Percentiles rank a stretch among this genome's conserved stretches.
phyloP scores from a whole-genome alignment of 2,888 invertebrate species.

The Anodontia alba region DNA sequence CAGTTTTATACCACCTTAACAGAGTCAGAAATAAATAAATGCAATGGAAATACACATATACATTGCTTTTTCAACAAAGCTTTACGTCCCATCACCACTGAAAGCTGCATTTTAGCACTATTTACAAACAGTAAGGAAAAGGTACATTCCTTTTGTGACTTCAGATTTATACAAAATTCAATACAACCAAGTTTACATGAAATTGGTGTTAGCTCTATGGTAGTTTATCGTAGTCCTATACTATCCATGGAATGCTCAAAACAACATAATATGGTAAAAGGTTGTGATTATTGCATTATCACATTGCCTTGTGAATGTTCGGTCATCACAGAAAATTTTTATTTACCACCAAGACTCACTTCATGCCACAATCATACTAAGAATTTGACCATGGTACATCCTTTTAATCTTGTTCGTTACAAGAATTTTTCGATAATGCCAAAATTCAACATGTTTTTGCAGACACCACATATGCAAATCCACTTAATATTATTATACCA shows the following conservation, averaged over 20 bases:
- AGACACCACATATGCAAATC: background rate
- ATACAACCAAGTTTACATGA: background rate
- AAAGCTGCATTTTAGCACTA: slow-evolving; percentile 11
- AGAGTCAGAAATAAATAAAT: background rate
- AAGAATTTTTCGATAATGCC: slow-evolving; percentile 5
- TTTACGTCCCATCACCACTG: background rate
- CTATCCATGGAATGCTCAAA: slow-evolving; percentile 15
- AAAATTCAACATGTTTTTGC: slow-evolving; percentile 11
- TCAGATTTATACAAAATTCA: background rate
- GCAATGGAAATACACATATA: background rate
- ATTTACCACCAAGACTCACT: background rate
- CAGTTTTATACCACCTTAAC: slow-evolving; percentile 8
- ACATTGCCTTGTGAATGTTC: slow-evolving; percentile 1
- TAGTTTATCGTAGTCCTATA: background rate
- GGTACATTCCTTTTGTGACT: slow-evolving; percentile 1
- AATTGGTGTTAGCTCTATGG: background rate
- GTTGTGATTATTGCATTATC: slow-evolving; percentile 9
- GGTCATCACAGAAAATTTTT: background rate
- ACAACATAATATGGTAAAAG: slow-evolving; percentile 19
- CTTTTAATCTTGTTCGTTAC: slow-evolving; percentile 5
- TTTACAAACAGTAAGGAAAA: background rate
- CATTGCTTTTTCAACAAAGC: slow-evolving; percentile 3
- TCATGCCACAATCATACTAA: slow-evolving; percentile 9
- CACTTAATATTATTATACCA: background rate
- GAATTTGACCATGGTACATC: background rate